Percentiles rank a stretch among this genome's conserved stretches.
These are phyloP conservation scores for Aplocera efformata DNA, from an alignment of 2,888 invertebrate species.

Conservation along the genomic window DNA sequence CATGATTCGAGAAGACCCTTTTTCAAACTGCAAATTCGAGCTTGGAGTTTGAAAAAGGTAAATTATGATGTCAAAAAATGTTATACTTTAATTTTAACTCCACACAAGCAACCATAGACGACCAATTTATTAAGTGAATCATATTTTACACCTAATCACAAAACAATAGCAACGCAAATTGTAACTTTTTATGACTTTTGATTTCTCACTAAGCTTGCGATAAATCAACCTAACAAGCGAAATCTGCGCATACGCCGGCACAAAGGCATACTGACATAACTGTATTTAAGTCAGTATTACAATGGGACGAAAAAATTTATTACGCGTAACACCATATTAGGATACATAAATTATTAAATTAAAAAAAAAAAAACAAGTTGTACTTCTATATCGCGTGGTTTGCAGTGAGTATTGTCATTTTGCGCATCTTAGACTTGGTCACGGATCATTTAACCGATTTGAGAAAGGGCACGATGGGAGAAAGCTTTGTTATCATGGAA, in stretches of 20 bases:
- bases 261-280: constrained; percentile 30
- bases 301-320: constrained; percentile 65
- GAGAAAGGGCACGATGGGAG: constrained; percentile 24
- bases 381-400: background rate
- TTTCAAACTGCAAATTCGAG: too few species aligned
- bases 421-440: constrained; percentile 50
- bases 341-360: constrained; percentile 44
- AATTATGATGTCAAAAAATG: too few species aligned
- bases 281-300: constrained; percentile 39
- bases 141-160: too few species aligned
- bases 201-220: constrained; percentile 26
- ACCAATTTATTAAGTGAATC: too few species aligned
- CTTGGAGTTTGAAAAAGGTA: too few species aligned
- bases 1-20: too few species aligned
- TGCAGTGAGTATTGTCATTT: constrained; percentile 42
- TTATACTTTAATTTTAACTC: too few species aligned
- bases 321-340: constrained; percentile 59
- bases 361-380: background rate
- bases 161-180: too few species aligned
- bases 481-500: constrained; percentile 25
- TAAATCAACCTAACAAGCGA: constrained; percentile 13
- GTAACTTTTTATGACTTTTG: too few species aligned
- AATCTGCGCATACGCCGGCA: constrained; percentile 11
- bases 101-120: too few species aligned
- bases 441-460: constrained; percentile 51